Percentiles rank a stretch among this genome's conserved stretches.
phyloP scores from a whole-genome alignment of 2,113 vertebrate genomes.

The Muntiacus reevesi region DNA sequence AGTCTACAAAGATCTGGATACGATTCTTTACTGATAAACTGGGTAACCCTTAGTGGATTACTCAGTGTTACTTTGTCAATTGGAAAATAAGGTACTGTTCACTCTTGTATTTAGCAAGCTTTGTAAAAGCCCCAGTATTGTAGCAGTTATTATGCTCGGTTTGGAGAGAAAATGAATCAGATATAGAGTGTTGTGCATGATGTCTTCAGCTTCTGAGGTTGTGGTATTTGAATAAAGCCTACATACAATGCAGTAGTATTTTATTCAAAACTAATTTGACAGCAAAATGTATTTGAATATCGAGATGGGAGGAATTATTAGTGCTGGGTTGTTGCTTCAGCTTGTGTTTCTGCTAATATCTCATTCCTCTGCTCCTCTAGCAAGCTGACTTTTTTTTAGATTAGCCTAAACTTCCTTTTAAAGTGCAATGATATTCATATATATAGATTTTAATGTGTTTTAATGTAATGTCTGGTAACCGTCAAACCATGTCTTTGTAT shows the following conservation, averaged over 20 bases:
- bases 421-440: not conserved
- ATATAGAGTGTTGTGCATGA: not conserved
- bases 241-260: not conserved
- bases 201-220: not conserved
- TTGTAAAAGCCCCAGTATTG: not conserved
- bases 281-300: not conserved
- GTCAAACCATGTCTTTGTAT: not conserved
- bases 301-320: not conserved
- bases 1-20: not conserved
- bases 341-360: not conserved
- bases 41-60: not conserved
- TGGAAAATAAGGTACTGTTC: not conserved
- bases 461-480: not conserved
- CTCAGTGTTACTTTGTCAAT: not conserved
- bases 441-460: not conserved
- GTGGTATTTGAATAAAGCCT: not conserved
- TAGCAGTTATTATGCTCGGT: not conserved
- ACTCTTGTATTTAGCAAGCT: not conserved
- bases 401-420: not conserved
- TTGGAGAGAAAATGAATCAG: not conserved
- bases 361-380: not conserved
- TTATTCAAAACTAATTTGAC: not conserved
- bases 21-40: not conserved
- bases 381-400: not conserved
- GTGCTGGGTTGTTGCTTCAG: not conserved